Conservation (phyloP, 2,797 vertebrate species). For the Myotis myotis region DNA sequence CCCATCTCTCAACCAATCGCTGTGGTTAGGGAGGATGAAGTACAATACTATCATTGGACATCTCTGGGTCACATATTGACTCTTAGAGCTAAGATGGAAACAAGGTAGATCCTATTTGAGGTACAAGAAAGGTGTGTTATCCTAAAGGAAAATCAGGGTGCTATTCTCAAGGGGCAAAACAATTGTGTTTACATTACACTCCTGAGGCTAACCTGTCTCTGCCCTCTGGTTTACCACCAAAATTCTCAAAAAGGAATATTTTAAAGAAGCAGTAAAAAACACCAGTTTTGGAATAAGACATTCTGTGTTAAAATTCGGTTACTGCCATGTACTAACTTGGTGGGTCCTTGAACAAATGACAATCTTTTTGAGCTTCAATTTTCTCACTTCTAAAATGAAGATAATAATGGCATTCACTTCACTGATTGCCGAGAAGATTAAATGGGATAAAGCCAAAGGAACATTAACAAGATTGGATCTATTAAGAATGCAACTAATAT, state of each 20-base stretch:
- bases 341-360: neutral
- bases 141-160: neutral
- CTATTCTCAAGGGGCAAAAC: neutral
- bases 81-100: neutral
- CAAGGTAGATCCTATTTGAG: neutral
- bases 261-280: neutral
- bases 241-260: neutral
- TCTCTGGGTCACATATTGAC: neutral
- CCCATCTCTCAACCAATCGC: neutral
- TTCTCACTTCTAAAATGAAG: neutral
- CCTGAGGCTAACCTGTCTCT: neutral
- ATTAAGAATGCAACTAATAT: neutral
- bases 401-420: neutral
- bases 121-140: neutral
- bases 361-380: neutral
- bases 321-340: neutral
- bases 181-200: neutral
- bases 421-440: neutral
- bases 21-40: neutral
- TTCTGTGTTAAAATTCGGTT: neutral
- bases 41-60: neutral
- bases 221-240: neutral
- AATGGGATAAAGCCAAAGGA: neutral
- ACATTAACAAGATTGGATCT: neutral
- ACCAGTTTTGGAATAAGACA: neutral